Evolutionary conservation across 1,140 invertebrate species (phyloP), one percentile per base, ranked within the genome.

Genomic region (Heliconius nattereri): DNA sequence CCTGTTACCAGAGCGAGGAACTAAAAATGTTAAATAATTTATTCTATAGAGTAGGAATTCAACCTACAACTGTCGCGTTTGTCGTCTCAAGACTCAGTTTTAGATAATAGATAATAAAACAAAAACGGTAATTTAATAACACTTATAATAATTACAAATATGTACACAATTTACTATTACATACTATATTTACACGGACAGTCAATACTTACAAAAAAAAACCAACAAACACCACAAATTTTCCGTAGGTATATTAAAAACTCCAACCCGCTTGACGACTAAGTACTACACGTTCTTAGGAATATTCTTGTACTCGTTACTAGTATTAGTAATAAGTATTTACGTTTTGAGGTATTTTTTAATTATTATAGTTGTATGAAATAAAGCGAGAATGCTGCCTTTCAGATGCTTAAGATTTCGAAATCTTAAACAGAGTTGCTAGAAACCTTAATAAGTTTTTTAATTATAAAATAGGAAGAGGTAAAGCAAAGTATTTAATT

Each of bases 151-250:
- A 66, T 26, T 66, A 66, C 8, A 26, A 66, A 66, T n/a, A 66
- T 66, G n/a, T 66, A 66, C 23, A 26, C 0, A 29, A 66, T 66
- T 66, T 66, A 6, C 60, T 66, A 26, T 26, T 66, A 66, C 23
- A 16, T 26, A 57, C 54, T 23, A 66, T 66, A 66, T 66, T 26
- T 66, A 66, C 60, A 66, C 29, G 19, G 70, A 66, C 54, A 76
- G 35, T 37, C 54, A 76, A 3, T 7, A 76, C 11, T 60, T 66
- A 60, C n/a, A 8, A 60, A 66, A 23, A 66, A 29, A 66, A 23
- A 66, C 60, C 8, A 60, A 66, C 60, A 66, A 66, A 66, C 60
- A 66, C 60, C 60, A 66, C 23, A 66, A 66, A 66, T 9, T 23
- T 66, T 16, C 23, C 23, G 23, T 66, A 32, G 32, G 32, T 32